Conservation (phyloP, 2,797 vertebrate species). For the Aeoliscus strigatus region DNA sequence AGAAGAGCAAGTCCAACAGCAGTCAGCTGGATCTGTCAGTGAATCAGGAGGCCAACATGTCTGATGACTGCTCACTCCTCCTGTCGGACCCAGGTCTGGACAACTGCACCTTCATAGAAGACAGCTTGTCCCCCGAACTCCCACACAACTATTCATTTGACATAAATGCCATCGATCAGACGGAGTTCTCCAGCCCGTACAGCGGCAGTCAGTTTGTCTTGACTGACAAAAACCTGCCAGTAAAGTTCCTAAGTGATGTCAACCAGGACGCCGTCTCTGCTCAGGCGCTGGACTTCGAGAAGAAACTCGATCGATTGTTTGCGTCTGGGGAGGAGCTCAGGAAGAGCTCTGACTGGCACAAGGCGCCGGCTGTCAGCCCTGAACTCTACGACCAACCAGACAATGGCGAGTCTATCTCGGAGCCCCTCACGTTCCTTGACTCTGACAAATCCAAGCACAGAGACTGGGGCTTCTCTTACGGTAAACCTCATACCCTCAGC, state of each 20-base stretch:
- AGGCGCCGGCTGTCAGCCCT: slow-evolving; percentile 73
- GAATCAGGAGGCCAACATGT: slow-evolving; percentile 69
- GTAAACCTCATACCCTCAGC: slow-evolving; percentile 79
- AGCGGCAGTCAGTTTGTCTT: slow-evolving; percentile 91
- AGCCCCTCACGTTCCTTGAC: slow-evolving; percentile 69
- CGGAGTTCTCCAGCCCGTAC: slow-evolving; percentile 92
- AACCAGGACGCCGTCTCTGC: slow-evolving; percentile 82
- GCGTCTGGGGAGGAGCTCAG: slow-evolving; percentile 51
- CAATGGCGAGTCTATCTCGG: slow-evolving; percentile 67
- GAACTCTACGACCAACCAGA: slow-evolving; percentile 85
- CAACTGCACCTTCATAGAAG: slow-evolving; percentile 92
- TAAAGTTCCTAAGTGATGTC: slow-evolving; percentile 92
- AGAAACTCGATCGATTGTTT: slow-evolving; percentile 37
- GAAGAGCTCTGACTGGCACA: slow-evolving; percentile 61
- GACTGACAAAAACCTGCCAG: slow-evolving; percentile 91
- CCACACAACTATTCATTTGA: slow-evolving; percentile 93
- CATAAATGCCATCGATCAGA: slow-evolving; percentile 90
- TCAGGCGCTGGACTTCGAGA: slow-evolving; percentile 46
- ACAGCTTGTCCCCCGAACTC: slow-evolving; percentile 92
- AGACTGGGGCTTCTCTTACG: slow-evolving; percentile 69
- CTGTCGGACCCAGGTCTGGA: slow-evolving; percentile 88
- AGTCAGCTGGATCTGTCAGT: slow-evolving; percentile 59
- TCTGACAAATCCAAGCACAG: slow-evolving; percentile 62
- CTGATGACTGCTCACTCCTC: slow-evolving; percentile 79
- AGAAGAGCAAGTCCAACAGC: slow-evolving; percentile 68